Conservation (phyloP, 92 coral and sea anemone species). For the Heliopora coerulea region DNA sequence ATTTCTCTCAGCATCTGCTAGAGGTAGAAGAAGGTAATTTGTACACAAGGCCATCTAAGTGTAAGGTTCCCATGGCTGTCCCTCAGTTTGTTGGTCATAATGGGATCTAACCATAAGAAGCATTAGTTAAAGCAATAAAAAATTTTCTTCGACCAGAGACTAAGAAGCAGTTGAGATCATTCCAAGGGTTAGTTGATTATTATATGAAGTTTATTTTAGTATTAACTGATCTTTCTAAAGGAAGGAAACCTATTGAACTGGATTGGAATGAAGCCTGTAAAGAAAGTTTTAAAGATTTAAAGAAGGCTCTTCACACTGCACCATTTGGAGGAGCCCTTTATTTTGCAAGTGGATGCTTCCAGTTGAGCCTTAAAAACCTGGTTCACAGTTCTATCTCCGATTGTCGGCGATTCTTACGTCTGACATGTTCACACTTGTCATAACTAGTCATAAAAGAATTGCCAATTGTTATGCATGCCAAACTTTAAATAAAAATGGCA, state of each 20-base stretch:
- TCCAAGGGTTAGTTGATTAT: conserved; percentile 45
- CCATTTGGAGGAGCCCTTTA: conserved; percentile 54
- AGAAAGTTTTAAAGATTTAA: conserved; percentile 38
- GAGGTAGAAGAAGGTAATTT: conserved; percentile 28
- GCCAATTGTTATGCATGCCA: too few relatives aligned
- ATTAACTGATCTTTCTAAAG: conserved; percentile 42
- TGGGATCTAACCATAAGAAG: conserved; percentile 35
- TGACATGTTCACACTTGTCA: too few relatives aligned
- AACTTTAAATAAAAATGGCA: too few relatives aligned
- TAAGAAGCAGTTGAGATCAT: conserved; percentile 51
- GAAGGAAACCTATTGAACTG: conserved; percentile 30
- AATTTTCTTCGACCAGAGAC: conserved; percentile 50
- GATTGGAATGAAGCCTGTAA: conserved; percentile 39
- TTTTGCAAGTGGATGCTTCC: conserved; percentile 63
- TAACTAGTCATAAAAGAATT: too few relatives aligned
- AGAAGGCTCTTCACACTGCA: conserved; percentile 7
- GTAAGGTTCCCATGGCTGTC: conserved; percentile 40
- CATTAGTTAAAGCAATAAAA: conserved; percentile 28
- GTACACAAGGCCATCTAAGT: conserved; percentile 53
- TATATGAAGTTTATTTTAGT: conserved; percentile 38
- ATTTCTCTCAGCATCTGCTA: conserved; percentile 25
- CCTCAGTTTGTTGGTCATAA: conserved; percentile 53
- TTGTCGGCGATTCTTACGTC: too few relatives aligned
- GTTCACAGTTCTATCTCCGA: too few relatives aligned
- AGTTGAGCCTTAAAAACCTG: conserved; percentile 56